Evolutionary conservation across 2,113 vertebrate genomes (phyloP), one percentile per base, ranked within the genome.

Genomic region (Antechinus stuartii): DNA sequence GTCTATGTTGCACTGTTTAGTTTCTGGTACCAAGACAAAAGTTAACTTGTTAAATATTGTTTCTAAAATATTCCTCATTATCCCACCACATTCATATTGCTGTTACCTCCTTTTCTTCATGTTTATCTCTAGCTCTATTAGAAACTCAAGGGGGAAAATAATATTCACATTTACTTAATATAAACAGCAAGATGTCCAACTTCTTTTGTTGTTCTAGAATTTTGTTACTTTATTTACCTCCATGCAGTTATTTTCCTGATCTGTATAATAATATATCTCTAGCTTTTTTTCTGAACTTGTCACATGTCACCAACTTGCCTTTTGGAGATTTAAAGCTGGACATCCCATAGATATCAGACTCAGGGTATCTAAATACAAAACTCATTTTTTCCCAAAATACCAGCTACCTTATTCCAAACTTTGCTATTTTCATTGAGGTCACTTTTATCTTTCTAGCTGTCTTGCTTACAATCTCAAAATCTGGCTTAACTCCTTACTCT

Each of bases 11-110:
- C 50, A 96, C 52, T 8, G 53, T 93, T 95, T 68, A 84, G 49
- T 97, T 96, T 90, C 61, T 93, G 94, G 92, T 54, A 95, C 54
- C 93, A 89, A 93, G 24, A 35, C 57, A 95, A 92, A 95, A 93
- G 91, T 92, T 97, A 96, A 95, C 90, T 98, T 94, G 19, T 93
- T 23, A 96, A 93, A 94, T 92, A 93, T 96, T 89, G 16, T 97
- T 97, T 56, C 68, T 55, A 97, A 96, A 93, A 96, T 91, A 96
- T 49, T 95, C 92, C 47, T 95, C 95, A 90, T 97, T 96, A 95
- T 96, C 97, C 93, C 95, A 94, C 89, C 97, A 76, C 12, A 23
- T 92, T 96, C 92, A 1, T 61, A 92, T 92, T 53, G 56, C 46
- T 93, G 68, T 93, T 42, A 91, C 94, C 92, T 9, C 56, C 54